Evolutionary conservation across 2,888 invertebrate genomes (phyloP).

Genomic region (Oithona nana): DNA sequence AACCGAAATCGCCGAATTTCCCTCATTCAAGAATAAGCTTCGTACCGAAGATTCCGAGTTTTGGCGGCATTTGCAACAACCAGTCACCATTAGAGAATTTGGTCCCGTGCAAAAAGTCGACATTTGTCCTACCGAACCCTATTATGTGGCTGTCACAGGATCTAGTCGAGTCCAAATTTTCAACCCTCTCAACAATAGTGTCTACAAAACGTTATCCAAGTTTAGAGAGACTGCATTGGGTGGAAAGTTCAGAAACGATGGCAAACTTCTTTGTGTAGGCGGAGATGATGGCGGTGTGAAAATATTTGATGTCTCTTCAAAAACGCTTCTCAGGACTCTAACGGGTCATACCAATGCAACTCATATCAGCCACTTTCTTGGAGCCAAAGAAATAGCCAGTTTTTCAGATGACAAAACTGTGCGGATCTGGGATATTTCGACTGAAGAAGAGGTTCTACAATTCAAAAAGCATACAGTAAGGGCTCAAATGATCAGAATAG

Average conservation of each 20-base stretch:
- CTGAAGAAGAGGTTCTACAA: constrained; percentile 47
- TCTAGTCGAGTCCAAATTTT: constrained; percentile 56
- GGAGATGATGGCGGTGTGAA: constrained; percentile 71
- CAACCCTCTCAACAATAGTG: constrained; percentile 62
- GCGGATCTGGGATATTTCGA: constrained; percentile 75
- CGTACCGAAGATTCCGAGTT: not conserved
- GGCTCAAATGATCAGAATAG: constrained; percentile 34
- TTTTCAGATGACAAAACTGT: constrained; percentile 79
- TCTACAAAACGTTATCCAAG: constrained; percentile 56
- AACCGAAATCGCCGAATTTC: not conserved
- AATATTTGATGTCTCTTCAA: constrained; percentile 68
- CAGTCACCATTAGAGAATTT: constrained; percentile 2
- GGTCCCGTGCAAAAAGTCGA: constrained; percentile 30
- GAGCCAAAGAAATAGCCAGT: constrained; percentile 56
- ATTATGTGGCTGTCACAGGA: constrained; percentile 79
- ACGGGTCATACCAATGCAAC: constrained; percentile 59
- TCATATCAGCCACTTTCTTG: constrained; percentile 63
- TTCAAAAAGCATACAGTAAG: constrained; percentile 30
- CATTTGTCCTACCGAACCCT: constrained; percentile 69
- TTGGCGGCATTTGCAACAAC: not conserved
- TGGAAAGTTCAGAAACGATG: constrained; percentile 47
- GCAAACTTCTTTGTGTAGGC: constrained; percentile 49
- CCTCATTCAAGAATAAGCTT: not conserved
- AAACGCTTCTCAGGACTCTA: constrained; percentile 60
- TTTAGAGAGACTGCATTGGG: constrained; percentile 69